Evolutionary conservation across 1,140 invertebrate genomes (phyloP), one percentile per base, ranked within the genome.

Genomic region (Batillaria attramentaria): DNA sequence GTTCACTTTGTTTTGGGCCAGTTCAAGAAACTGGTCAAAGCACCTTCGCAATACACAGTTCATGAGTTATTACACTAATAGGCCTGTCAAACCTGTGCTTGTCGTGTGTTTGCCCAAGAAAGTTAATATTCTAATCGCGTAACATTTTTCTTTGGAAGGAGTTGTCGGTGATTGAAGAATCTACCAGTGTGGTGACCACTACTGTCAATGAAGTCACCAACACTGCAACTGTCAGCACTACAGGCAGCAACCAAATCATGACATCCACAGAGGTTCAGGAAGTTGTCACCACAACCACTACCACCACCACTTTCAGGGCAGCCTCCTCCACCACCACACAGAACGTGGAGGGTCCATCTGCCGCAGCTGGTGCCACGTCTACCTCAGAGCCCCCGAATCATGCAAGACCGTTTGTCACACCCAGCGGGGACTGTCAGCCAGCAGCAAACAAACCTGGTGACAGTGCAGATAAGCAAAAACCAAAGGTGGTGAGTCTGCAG

Each of bases 301-400:
- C 79, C 50, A 68, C 68, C 18, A 80, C 84, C 79, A 81, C 77
- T 68, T 62, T 83, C 16, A 76, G 80, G 66, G 83, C 83, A 8
- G 79, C 79, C 31, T 87, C 85, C 74, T 84, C 83, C 24, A 85
- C 85, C 0, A 78, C 80, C 43, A 42, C 43, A 65, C 57, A 70
- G 39, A 75, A n/a, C 20, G 62, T n/a, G 18, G 57, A 75, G 13
- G 35, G 46, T 20, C 13, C 57, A 6, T 75, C 78, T 54, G 66
- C 72, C 3, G 37, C 50, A 28, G 75, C 41, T 24, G 79, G 77
- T 18, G 39, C 79, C 57, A 74, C 68, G 16, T 13, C 33, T 3
- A 28, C 42, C 16, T n/a, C n/a, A n/a, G 35, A n/a, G 33, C 3
- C 73, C 0, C 57, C 28, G 20, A 75, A 62, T 39, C 73, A 75